phyloP scores from a whole-genome alignment of 1,140 invertebrate species.

The Neodiprion pinetum region DNA sequence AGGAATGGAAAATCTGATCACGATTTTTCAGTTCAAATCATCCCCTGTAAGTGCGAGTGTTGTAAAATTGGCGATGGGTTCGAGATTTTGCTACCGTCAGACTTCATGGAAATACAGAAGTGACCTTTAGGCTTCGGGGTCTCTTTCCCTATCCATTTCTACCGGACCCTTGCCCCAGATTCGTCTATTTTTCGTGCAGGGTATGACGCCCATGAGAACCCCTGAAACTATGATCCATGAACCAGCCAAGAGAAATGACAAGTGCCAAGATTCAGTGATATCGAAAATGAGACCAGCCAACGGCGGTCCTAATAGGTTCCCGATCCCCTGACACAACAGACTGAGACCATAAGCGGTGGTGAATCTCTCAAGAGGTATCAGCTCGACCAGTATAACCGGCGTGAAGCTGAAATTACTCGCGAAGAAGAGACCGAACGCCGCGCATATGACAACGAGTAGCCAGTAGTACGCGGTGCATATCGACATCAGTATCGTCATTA shows the following conservation, averaged over 20 bases:
- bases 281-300: slow-evolving; percentile 74
- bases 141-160: slow-evolving; percentile 63
- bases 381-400: slow-evolving; percentile 83
- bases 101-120: neutral
- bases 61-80: too few relatives aligned
- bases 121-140: slow-evolving; percentile 20
- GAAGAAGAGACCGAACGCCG: slow-evolving; percentile 83
- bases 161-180: slow-evolving; percentile 70
- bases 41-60: too few relatives aligned
- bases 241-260: slow-evolving; percentile 78
- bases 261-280: slow-evolving; percentile 72
- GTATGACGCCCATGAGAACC: slow-evolving; percentile 72
- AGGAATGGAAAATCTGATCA: too few relatives aligned
- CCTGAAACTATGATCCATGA: slow-evolving; percentile 80
- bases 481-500: slow-evolving; percentile 75
- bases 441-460: slow-evolving; percentile 64
- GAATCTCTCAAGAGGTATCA: slow-evolving; percentile 81
- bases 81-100: too few relatives aligned
- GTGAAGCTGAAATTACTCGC: slow-evolving; percentile 89
- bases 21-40: too few relatives aligned
- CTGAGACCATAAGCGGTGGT: slow-evolving; percentile 89
- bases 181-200: slow-evolving; percentile 70
- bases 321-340: slow-evolving; percentile 83
- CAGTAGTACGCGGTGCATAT: slow-evolving; percentile 69
- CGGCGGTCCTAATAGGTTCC: slow-evolving; percentile 73